These are phyloP conservation scores for Actinia equina DNA, from an alignment of 64 coral and sea anemone genomes.

Conservation along the genomic window DNA sequence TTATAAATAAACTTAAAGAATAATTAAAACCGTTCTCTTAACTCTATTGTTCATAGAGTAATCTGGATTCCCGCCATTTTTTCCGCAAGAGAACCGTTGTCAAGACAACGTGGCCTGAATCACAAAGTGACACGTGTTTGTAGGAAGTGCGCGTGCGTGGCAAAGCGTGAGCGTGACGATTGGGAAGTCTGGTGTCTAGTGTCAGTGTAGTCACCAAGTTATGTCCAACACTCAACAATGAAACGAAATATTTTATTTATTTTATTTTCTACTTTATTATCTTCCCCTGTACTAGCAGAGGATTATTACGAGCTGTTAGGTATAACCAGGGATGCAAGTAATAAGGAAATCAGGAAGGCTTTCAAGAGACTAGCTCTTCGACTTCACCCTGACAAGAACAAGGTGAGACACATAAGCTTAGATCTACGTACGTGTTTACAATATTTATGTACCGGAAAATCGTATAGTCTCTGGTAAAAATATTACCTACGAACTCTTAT, in stretches of 20 bases:
- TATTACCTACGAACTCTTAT: not conserved
- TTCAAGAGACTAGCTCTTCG: conserved; percentile 90
- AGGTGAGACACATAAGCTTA: conserved; percentile 43
- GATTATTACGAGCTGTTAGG: conserved; percentile 96
- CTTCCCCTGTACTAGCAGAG: conserved; percentile 69
- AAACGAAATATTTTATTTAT: conserved; percentile 84
- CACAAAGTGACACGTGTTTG: conserved; percentile 36
- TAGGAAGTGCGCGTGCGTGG: not conserved
- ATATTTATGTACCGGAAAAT: not conserved
- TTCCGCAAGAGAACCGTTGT: not conserved
- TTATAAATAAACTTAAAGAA: not conserved
- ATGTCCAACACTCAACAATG: conserved; percentile 46
- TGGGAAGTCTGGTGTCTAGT: conserved; percentile 21
- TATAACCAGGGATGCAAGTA: conserved; percentile 83
- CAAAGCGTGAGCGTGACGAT: not conserved
- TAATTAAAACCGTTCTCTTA: not conserved
- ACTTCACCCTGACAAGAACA: conserved; percentile 96
- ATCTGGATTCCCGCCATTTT: conserved; percentile 2
- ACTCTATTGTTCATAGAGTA: not conserved
- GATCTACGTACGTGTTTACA: not conserved
- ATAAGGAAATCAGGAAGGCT: conserved; percentile 89
- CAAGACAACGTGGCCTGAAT: conserved; percentile 22
- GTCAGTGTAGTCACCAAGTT: not conserved
- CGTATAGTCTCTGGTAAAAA: not conserved
- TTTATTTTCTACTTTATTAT: conserved; percentile 83